Evolutionary conservation across 2,888 invertebrate genomes (phyloP), one percentile per base, ranked within the genome.

Genomic region (Escarpia spicata): DNA sequence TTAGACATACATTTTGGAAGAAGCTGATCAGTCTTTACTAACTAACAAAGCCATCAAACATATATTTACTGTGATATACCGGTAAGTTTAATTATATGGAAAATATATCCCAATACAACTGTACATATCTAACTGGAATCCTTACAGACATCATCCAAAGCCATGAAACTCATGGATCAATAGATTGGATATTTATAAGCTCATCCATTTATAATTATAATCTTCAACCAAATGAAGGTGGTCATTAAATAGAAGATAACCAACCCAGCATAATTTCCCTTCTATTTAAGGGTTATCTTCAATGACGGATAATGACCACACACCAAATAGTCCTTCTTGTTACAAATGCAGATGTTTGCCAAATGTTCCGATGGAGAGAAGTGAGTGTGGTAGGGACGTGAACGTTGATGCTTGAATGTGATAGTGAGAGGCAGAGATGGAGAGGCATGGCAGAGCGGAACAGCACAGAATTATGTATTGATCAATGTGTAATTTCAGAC

Each of bases 401-500:
- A 75, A 19, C 19, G 75, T 26, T n/a, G 19, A 26, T 75, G 75
- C 19, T 75, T 15, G 15, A 26, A 75, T 75, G 6, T 75, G 75
- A 2, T 26, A 75, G 75, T n/a, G n/a, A 15, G 1, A 3, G 75
- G 75, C 75, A 75, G 75, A 75, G 75, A 26, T 75, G 75, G 75
- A 75, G 75, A 75, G 75, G 75, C 75, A 75, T 75, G 75, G 75
- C 75, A 19, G 75, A 75, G 19, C n/a, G 75, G 75, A 75, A 75
- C 75, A 26, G 75, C 75, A n/a, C 75, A 75, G 19, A 75, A 75
- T 75, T 75, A 75, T 75, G 75, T 75, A 75, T 75, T 75, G 75
- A 75, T 75, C 75, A 75, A 75, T 26, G 75, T 75, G 75, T 75
- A 75, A 75, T 75, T 75, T 75, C 75, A 75, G 75, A 75, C 15